phyloP scores from a whole-genome alignment of 2,797 vertebrate species.

The Halcyon smyrnensis region DNA sequence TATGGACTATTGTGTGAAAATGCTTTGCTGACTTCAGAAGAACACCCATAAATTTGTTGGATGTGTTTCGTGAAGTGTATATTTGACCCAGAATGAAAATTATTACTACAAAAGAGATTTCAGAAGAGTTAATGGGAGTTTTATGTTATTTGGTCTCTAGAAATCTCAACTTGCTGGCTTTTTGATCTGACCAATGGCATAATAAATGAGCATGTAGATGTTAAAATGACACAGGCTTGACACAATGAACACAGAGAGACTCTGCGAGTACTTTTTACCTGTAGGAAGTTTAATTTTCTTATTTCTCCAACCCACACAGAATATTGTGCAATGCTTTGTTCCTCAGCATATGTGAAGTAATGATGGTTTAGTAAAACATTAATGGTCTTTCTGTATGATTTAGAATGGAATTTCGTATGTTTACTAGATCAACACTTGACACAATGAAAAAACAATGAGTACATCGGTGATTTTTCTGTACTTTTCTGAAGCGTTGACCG shows the following conservation, averaged over 20 bases:
- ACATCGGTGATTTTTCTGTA: neutral
- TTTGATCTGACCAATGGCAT: neutral
- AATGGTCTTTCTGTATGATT: neutral
- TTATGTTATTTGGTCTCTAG: neutral
- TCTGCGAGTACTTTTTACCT: neutral
- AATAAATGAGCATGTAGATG: neutral
- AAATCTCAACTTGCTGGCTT: neutral
- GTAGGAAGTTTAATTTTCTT: neutral
- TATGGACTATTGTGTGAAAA: slow-evolving; percentile 36
- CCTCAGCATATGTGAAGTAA: neutral
- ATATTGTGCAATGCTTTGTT: neutral
- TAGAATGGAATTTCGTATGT: neutral
- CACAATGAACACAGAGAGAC: neutral
- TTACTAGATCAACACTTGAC: neutral
- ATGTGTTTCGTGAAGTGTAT: neutral
- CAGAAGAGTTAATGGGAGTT: neutral
- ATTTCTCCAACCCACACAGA: neutral
- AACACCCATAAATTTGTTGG: slow-evolving; percentile 31
- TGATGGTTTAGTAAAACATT: neutral
- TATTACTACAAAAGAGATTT: neutral
- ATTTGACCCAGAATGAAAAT: slow-evolving; percentile 33
- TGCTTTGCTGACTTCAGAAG: neutral
- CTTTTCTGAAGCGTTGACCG: neutral
- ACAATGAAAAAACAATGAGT: neutral
- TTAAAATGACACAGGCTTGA: neutral